phyloP scores from a whole-genome alignment of 37 sponge, comb jelly and placozoan genomes.

The Chondrilla cf. caribensis region DNA sequence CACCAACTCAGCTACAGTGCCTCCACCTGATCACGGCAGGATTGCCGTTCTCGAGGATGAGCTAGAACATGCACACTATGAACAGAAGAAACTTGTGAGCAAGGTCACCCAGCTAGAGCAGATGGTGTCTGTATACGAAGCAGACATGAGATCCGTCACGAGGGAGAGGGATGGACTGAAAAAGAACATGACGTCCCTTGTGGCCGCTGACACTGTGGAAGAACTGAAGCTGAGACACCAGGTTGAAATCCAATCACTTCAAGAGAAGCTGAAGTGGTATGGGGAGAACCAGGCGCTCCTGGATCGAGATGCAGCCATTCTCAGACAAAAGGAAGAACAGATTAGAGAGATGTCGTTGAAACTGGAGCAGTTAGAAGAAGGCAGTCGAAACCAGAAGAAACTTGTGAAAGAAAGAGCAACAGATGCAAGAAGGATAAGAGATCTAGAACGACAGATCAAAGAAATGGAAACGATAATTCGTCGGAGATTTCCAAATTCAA shows the following conservation, averaged over 20 bases:
- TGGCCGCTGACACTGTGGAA: background rate
- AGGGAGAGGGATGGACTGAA: slow-evolving; percentile 12
- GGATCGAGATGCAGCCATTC: slow-evolving; percentile 32
- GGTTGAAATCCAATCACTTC: slow-evolving; percentile 34
- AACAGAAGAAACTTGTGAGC: background rate
- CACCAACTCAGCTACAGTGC: background rate
- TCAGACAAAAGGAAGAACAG: slow-evolving; percentile 43
- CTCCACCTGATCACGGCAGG: background rate
- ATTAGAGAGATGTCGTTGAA: slow-evolving; percentile 29
- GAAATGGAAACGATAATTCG: slow-evolving; percentile 63
- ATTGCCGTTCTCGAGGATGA: slow-evolving; percentile 2
- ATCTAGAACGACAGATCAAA: slow-evolving; percentile 60
- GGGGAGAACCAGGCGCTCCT: slow-evolving; percentile 37
- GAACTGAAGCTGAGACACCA: slow-evolving; percentile 12
- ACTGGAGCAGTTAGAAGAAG: background rate
- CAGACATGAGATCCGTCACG: slow-evolving; percentile 20
- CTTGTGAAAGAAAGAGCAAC: slow-evolving; percentile 13
- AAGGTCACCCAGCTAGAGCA: slow-evolving; percentile 54
- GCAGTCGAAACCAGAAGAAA: background rate
- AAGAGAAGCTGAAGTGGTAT: slow-evolving; percentile 40
- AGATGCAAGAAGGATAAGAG: slow-evolving; percentile 31
- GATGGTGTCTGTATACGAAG: background rate
- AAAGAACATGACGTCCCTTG: background rate
- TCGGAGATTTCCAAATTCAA: slow-evolving; percentile 70
- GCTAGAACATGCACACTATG: background rate